Base-by-base conservation (phyloP, 2,888 invertebrate genomes). In the Doris montereyensis region DNA sequence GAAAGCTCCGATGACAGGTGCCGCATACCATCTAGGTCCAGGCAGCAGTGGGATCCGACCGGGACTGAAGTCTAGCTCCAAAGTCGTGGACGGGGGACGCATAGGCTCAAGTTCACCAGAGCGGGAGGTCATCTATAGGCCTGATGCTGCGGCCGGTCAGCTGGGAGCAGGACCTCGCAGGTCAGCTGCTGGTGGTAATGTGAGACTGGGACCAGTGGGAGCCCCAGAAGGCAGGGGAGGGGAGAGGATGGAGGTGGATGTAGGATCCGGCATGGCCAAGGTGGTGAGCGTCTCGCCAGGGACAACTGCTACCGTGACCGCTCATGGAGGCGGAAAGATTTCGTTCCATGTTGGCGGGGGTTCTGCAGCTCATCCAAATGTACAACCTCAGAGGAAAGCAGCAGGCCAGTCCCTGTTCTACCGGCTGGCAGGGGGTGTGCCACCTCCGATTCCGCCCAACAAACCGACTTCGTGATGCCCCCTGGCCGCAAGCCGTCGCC, bases 361-460 rank as follows among this genome's bases (percentile, higher is more conserved):
- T 21, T 76, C 76, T 13, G 71, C 70, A 24, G 5, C 76, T 4
- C 3, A 34, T 30, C 41, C 71, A 24, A 65, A 73, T 10, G 68
- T 57, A 32, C 26, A 73, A 28, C 24, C n/a, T 3, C 17, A 32
- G 24, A 71, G 77, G 1, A 79, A 71, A 30, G 68, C 80, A 52
- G 62, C 77, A 8, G 75, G 60, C 13, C 24, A 13, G 4, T 26
- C 4, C 21, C 70, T 28, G 74, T 62, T 28, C 41, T 4, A 3
- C 21, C 13, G 26, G 52, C 1, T 13, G 13, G 88, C 88, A 8
- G 82, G 90, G 24, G 89, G 89, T 1, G 85, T 85, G 3, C 91
- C 90, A 0, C 91, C 91, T 8, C 90, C 90, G 3, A 83, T 90
- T 57, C 91, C 91, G 34, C 90, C 91, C 2, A 90, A 90, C 83